phyloP scores from a whole-genome alignment of 30 jellyfish, hydroid and myxozoan species.

The Calvadosia cruxmelitensis region DNA sequence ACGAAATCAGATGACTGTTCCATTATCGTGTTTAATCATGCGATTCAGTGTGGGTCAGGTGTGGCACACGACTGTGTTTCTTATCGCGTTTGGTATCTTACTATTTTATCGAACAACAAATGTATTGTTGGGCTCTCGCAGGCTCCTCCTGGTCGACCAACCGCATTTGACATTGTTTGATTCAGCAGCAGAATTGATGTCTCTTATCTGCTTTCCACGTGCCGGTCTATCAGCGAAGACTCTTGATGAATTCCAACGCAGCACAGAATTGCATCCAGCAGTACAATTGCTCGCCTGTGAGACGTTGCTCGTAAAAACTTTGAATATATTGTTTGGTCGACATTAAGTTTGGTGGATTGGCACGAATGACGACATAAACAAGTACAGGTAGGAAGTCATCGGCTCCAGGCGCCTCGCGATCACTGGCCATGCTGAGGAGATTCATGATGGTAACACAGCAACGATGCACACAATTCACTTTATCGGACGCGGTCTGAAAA shows the following conservation, averaged over 20 bases:
- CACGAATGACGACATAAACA: slow-evolving; percentile 92
- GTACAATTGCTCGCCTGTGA: slow-evolving; percentile 88
- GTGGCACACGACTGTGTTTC: too few species aligned
- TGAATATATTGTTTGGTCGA: slow-evolving; percentile 90
- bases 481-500: slow-evolving; percentile 94
- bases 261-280: slow-evolving; percentile 98
- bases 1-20: too few species aligned
- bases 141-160: too few species aligned
- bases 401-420: slow-evolving; percentile 90
- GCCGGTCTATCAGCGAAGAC: not conserved
- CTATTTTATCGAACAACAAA: too few species aligned
- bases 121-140: too few species aligned
- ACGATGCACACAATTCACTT: slow-evolving; percentile 85
- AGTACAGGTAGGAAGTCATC: slow-evolving; percentile 98
- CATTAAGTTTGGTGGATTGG: slow-evolving; percentile 93
- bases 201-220: too few species aligned
- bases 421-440: slow-evolving; percentile 96
- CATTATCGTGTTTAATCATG: too few species aligned
- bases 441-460: slow-evolving; percentile 97
- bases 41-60: too few species aligned
- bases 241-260: slow-evolving; percentile 83
- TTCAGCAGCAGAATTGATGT: too few species aligned
- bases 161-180: too few species aligned
- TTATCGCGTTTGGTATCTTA: too few species aligned
- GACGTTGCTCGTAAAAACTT: slow-evolving; percentile 65